These are phyloP conservation scores for Saguinus midas DNA, from an alignment of 2,113 vertebrate genomes.

Conservation along the genomic window DNA sequence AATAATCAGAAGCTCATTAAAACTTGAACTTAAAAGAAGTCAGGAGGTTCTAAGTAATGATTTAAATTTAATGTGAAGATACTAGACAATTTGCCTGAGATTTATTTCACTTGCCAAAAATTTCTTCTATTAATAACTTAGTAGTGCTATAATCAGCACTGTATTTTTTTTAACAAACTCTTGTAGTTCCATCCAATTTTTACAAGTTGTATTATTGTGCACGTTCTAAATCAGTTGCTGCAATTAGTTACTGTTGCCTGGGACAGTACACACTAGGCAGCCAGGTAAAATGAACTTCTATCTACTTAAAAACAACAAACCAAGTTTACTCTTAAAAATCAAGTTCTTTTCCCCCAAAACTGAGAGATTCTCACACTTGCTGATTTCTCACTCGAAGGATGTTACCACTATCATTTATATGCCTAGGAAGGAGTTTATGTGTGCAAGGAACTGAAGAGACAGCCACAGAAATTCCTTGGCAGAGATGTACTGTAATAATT, in stretches of 20 bases:
- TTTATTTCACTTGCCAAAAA: not conserved
- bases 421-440: not conserved
- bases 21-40: conserved; percentile 28
- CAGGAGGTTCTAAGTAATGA: not conserved
- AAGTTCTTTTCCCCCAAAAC: not conserved
- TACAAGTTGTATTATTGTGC: not conserved
- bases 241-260: not conserved
- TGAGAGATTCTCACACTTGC: not conserved
- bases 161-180: not conserved
- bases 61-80: conserved; percentile 33
- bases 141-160: not conserved
- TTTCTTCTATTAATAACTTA: not conserved
- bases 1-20: conserved; percentile 54
- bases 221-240: not conserved
- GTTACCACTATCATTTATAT: not conserved
- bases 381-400: not conserved
- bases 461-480: not conserved
- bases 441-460: not conserved
- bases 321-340: not conserved
- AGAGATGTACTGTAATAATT: not conserved
- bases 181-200: not conserved
- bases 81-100: not conserved
- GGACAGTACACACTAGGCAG: not conserved
- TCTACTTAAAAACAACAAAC: not conserved
- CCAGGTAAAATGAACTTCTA: not conserved